Evolutionary conservation across 64 coral and sea anemone species (phyloP), one percentile per base, ranked within the genome.

Genomic region (Actinia tenebrosa): DNA sequence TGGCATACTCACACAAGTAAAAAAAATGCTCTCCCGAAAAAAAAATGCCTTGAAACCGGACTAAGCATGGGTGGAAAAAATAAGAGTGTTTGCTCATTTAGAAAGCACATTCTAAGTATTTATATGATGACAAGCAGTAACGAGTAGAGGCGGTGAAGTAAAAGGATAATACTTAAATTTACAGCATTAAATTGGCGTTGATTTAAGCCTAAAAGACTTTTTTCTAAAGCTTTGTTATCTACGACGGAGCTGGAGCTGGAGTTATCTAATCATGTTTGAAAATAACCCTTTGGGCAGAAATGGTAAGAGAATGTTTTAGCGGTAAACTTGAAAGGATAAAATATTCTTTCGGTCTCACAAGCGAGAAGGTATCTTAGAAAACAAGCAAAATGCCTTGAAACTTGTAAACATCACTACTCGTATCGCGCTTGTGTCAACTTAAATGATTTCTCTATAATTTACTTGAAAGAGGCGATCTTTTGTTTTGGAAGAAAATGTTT

Each of bases 251-350:
- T 53, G 79, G 27, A 81, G 27, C 79, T 81, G 44, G 79, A 81
- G 14, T 81, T 81, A 81, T 81, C 79, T 81, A 81, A 81, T 81
- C 79, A 53, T 22, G 43, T 81, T 81, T 3, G 79, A 81, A 81
- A 81, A 81, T 81, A 9, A 22, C 79, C 46, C 44, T 81, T 81
- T 50, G 17, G 79, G 79, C 79, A 50, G 53, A 81, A 81, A 81
- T 52, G 79, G 79, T 16, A 53, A 22, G 79, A 7, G 9, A 81
- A 81, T 81, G 79, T 81, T 81, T 81, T 81, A 81, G 79, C 79
- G 79, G 79, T 53, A 81, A 81, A 81, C 79, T 81, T 81, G 53
- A 81, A 81, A 81, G 79, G 79, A 47, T 53, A 3, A 15, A 9
- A 20, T 81, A 14, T 53, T 19, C 50, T 53, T 53, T 53, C 2